phyloP scores from a whole-genome alignment of 2,113 vertebrate genomes.

The Pluvianellus socialis region DNA sequence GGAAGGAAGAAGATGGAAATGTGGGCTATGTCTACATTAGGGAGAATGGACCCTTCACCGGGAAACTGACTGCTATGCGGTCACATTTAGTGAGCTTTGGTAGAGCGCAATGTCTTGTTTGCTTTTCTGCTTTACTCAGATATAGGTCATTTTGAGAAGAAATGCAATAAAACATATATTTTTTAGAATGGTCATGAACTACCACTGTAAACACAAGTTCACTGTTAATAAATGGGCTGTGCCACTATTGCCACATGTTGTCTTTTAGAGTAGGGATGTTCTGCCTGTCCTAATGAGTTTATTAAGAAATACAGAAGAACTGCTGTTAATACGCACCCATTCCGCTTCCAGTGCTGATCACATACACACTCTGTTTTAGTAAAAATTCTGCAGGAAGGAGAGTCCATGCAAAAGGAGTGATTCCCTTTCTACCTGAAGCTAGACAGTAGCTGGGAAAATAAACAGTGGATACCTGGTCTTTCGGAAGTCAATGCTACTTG shows the following conservation, averaged over 20 bases:
- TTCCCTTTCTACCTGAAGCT: background rate
- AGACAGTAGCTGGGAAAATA: background rate
- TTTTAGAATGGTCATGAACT: background rate
- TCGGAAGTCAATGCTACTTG: background rate
- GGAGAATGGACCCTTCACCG: background rate
- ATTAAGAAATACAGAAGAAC: background rate
- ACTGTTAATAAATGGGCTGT: background rate
- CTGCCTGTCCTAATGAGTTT: background rate
- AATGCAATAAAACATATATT: background rate
- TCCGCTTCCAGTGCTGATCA: background rate
- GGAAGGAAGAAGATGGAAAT: background rate
- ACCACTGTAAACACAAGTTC: background rate
- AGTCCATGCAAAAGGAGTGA: background rate
- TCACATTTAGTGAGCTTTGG: background rate
- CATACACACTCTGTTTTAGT: background rate
- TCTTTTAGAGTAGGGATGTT: background rate
- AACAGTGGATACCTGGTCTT: background rate
- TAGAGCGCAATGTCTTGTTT: background rate
- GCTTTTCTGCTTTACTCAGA: background rate
- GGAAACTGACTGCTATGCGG: background rate
- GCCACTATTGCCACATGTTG: rapidly evolving
- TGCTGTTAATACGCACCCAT: background rate
- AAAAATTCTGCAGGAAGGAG: background rate
- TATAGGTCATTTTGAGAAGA: background rate
- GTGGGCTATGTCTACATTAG: background rate